Evolutionary conservation across 64 coral and sea anemone species (phyloP).

Genomic region (Platygyra sinensis): DNA sequence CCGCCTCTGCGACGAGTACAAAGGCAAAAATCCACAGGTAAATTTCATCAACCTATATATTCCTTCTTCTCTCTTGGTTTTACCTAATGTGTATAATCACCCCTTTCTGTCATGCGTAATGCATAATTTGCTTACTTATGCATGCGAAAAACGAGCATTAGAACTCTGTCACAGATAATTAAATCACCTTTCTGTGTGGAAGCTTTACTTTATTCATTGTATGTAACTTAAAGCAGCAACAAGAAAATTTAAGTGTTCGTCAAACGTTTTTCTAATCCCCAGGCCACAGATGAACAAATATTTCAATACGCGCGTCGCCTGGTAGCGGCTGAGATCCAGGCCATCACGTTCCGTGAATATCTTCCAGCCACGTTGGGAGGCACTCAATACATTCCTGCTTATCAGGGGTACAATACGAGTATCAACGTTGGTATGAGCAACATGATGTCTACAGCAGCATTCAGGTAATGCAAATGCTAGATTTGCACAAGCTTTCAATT

Average conservation of each 20-base stretch:
- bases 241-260: not conserved
- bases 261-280: not conserved
- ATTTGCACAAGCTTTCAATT: too few relatives aligned
- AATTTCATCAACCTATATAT: not conserved
- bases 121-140: too few relatives aligned
- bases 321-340: conserved; percentile 88
- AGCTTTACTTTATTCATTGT: too few relatives aligned
- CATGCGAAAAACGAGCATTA: too few relatives aligned
- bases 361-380: conserved; percentile 69
- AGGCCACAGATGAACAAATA: conserved; percentile 79
- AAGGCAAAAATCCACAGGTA: conserved; percentile 56
- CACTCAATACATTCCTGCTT: conserved; percentile 52
- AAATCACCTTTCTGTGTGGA: too few relatives aligned
- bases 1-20: conserved; percentile 80
- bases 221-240: too few relatives aligned
- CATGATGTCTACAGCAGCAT: conserved; percentile 85
- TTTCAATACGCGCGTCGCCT: conserved; percentile 77
- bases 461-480: conserved; percentile 41
- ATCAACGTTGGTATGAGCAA: conserved; percentile 69
- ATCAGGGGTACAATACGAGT: conserved; percentile 56
- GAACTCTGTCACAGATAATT: too few relatives aligned
- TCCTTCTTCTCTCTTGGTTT: too few relatives aligned
- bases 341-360: conserved; percentile 88
- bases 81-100: too few relatives aligned
- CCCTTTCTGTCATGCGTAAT: too few relatives aligned